Conservation (phyloP, 2,797 vertebrate species). For the Podargus strigoides region DNA sequence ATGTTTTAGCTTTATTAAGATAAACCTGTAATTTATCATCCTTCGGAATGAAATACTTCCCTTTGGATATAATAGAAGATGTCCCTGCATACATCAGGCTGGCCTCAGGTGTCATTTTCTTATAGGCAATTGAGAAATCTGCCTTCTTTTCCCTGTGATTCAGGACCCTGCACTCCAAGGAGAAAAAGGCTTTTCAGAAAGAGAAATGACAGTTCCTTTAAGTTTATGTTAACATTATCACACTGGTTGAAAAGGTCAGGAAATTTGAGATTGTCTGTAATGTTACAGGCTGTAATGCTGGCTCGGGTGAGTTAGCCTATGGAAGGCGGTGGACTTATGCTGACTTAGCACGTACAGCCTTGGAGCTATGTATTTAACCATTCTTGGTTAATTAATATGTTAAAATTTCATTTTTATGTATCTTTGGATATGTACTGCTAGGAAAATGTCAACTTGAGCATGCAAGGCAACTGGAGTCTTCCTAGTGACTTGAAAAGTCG, state of each 20-base stretch:
- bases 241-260: conserved; percentile 4
- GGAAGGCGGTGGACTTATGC: background rate
- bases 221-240: conserved; percentile 38
- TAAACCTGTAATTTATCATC: background rate
- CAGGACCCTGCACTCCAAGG: background rate
- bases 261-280: background rate
- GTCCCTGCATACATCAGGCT: background rate
- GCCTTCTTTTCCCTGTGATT: background rate
- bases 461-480: background rate
- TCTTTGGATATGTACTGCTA: background rate
- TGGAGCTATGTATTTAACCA: background rate
- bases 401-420: background rate
- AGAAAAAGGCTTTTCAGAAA: conserved; percentile 19
- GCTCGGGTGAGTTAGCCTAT: background rate
- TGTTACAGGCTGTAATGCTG: background rate
- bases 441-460: background rate
- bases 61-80: background rate
- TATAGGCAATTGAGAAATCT: background rate
- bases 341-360: background rate
- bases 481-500: background rate
- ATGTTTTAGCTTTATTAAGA: background rate
- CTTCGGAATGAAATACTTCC: background rate
- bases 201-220: conserved; percentile 18
- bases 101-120: background rate
- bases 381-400: background rate